Evolutionary conservation across 2,888 invertebrate genomes (phyloP), one percentile per base, ranked within the genome.

Genomic region (Lasiommata megera): DNA sequence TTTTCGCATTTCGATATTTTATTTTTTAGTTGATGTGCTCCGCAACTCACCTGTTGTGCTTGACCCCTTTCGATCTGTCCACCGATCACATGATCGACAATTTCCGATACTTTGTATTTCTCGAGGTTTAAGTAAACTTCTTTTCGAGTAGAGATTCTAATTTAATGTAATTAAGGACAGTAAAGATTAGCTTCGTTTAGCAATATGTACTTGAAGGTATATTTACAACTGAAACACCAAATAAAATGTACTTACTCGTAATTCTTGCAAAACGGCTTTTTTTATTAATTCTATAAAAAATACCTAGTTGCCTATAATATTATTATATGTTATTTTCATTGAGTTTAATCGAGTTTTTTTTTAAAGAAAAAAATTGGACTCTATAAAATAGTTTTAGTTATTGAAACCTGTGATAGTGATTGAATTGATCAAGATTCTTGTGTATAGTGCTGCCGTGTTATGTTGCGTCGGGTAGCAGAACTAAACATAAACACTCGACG

Each of bases 1-100:
- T 88, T 89, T 88, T 87, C 88, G 81, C 88, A 88, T 88, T 89
- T 88, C 87, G 87, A 90, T 89, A 89, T 89, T 90, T 90, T 90
- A 89, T 90, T 90, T 90, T 90, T 89, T 89, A 90, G 90, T 89
- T 90, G 89, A 89, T 89, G 88, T 86, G 84, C 83, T 78, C 79
- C 83, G 80, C 82, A 82, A 78, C 82, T 88, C 89, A 89, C 89
- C 89, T 88, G 89, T 89, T 89, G 89, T 87, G 88, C 88, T 88
- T 89, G 89, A 89, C 89, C 89, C 86, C 82, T 76, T 89, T 87
- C 82, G 83, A 89, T 87, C 82, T 82, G 84, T 80, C 83, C 75
- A 74, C 73, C 77, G 85, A 84, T 84, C 86, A 87, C 82, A 82
- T 88, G 88, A 88, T 86, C 82, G 86, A 83, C 82, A 76, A 72